Conservation (phyloP, 2,797 vertebrate species). For the Agapornis canus region DNA sequence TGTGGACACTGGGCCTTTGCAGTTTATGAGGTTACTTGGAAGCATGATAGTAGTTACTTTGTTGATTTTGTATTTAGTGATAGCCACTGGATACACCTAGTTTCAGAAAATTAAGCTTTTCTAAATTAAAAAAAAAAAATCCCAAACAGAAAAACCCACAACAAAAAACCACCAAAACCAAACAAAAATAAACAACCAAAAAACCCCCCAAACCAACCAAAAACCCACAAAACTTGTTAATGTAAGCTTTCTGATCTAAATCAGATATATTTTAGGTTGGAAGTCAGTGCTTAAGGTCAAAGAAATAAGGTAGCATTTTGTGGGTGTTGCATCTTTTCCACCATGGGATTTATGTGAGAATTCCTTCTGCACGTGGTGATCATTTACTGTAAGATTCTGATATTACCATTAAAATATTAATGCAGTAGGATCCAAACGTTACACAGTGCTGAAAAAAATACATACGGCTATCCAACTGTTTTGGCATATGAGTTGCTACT, state of each 20-base stretch:
- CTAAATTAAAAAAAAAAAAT: not conserved
- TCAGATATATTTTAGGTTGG: not conserved
- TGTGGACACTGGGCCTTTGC: not conserved
- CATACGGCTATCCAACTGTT: not conserved
- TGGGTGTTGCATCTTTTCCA: not conserved
- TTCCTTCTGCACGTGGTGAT: not conserved
- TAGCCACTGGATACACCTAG: not conserved
- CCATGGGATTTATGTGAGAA: not conserved
- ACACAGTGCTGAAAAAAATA: not conserved
- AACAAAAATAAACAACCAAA: not conserved
- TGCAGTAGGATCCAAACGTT: not conserved
- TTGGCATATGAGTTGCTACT: slow-evolving; percentile 24
- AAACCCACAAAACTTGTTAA: not conserved
- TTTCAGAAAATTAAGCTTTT: not conserved
- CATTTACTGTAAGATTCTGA: not conserved
- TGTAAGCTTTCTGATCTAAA: not conserved
- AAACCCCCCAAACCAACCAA: not conserved
- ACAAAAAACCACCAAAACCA: not conserved
- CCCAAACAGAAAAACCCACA: not conserved
- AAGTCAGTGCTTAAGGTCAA: not conserved
- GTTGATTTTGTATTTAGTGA: not conserved
- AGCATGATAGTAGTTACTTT: not conserved
- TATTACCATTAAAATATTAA: slow-evolving; percentile 27
- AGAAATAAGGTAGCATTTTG: not conserved
- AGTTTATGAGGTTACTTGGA: slow-evolving; percentile 5